Conservation (phyloP, 2,113 vertebrate genomes). For the Crotophaga sulcirostris region DNA sequence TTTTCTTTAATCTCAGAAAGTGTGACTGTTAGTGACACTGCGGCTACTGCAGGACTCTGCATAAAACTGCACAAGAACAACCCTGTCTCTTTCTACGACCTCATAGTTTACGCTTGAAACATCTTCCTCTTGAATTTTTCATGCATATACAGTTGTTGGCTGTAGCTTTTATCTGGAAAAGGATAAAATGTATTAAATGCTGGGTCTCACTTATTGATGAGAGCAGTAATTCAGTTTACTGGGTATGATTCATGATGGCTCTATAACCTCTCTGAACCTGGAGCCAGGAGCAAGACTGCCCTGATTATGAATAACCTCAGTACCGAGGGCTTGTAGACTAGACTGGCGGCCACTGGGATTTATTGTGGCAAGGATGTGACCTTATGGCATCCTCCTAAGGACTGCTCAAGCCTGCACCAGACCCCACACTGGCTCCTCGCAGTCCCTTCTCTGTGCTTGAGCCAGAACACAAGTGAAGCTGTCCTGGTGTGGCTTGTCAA, state of each 20-base stretch:
- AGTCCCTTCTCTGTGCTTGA: not conserved
- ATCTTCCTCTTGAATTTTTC: slow-evolving; percentile 7
- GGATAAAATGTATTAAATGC: slow-evolving; percentile 14
- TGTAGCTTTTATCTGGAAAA: not conserved
- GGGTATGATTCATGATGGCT: slow-evolving; percentile 51
- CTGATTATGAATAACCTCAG: slow-evolving; percentile 32
- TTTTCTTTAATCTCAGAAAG: not conserved
- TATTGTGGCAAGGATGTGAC: slow-evolving; percentile 1
- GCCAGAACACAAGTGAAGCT: not conserved
- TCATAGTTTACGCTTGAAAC: not conserved
- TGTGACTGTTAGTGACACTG: not conserved
- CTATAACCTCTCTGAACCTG: slow-evolving; percentile 45
- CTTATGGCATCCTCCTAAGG: not conserved
- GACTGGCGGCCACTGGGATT: slow-evolving; percentile 36
- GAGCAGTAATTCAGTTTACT: slow-evolving; percentile 54
- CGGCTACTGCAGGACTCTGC: not conserved
- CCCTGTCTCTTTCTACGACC: not conserved
- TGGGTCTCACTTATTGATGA: slow-evolving; percentile 25
- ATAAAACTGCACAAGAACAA: not conserved
- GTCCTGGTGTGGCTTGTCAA: not conserved
- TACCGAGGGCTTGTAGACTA: not conserved
- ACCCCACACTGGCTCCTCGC: not conserved
- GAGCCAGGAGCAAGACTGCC: slow-evolving; percentile 40
- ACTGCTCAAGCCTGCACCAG: not conserved
- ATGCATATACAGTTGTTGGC: not conserved